A percentile compares a stretch with the other conserved stretches of the same genome.
Evolutionary conservation across 2,113 vertebrate genomes (phyloP).

Genomic region (Chloropsis cyanopogon): DNA sequence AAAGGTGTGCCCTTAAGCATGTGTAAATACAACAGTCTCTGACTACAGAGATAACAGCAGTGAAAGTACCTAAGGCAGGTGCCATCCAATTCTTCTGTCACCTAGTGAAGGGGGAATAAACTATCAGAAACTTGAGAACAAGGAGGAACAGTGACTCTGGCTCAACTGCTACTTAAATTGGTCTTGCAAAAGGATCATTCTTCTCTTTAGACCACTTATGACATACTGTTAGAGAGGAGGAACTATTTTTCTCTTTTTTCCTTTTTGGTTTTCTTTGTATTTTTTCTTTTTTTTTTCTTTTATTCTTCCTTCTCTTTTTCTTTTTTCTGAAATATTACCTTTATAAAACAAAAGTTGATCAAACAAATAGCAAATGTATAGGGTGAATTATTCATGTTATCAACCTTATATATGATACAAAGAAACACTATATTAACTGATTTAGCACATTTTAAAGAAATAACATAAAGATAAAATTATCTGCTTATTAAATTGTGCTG

Average conservation of each 20-base stretch:
- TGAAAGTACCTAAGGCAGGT: conserved; percentile 9
- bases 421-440: not conserved
- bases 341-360: not conserved
- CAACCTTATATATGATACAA: not conserved
- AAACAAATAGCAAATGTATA: not conserved
- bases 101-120: not conserved
- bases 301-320: accelerated
- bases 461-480: not conserved
- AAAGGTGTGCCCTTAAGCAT: not conserved
- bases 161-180: not conserved
- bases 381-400: not conserved
- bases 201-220: not conserved
- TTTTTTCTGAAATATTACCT: not conserved
- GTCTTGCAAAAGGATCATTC: not conserved
- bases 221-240: not conserved
- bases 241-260: not conserved
- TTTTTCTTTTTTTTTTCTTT: accelerated
- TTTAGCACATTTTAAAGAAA: not conserved
- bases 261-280: accelerated
- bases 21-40: not conserved
- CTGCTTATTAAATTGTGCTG: not conserved
- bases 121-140: not conserved
- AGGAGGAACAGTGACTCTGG: not conserved
- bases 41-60: conserved; percentile 4
- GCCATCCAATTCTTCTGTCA: not conserved